Conservation (phyloP, 2,888 invertebrate species). For the Xestia rhomboidea region DNA sequence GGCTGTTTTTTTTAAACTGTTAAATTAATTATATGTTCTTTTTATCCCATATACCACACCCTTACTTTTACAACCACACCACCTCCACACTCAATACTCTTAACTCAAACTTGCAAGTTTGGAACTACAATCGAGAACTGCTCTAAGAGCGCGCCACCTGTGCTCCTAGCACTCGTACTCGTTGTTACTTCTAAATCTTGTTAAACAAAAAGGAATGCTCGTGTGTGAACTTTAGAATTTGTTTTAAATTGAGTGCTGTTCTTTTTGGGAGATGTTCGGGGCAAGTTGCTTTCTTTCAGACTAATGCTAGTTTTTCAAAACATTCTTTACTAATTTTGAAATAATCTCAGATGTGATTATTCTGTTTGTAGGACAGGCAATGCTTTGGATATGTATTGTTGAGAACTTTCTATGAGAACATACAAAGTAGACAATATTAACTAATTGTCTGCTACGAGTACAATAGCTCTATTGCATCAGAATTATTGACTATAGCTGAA, state of each 20-base stretch:
- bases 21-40: not conserved
- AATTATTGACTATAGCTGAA: not conserved
- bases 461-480: not conserved
- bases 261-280: not conserved
- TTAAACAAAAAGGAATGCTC: conserved; percentile 51
- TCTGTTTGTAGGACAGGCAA: not conserved
- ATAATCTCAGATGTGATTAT: not conserved
- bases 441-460: no score
- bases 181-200: conserved; percentile 53
- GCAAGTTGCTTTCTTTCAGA: not conserved
- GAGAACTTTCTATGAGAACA: no score
- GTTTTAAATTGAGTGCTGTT: conserved; percentile 27
- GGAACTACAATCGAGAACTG: conserved; percentile 51
- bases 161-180: conserved; percentile 5
- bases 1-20: not conserved
- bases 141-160: conserved; percentile 39
- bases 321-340: not conserved
- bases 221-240: conserved; percentile 42
- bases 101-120: conserved; percentile 37
- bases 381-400: no score
- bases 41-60: not conserved
- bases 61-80: not conserved
- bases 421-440: not conserved
- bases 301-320: not conserved
- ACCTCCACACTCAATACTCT: conserved; percentile 16